Evolutionary conservation across 2,113 vertebrate species (phyloP).

Genomic region (Cyanoramphus novaezelandiae): DNA sequence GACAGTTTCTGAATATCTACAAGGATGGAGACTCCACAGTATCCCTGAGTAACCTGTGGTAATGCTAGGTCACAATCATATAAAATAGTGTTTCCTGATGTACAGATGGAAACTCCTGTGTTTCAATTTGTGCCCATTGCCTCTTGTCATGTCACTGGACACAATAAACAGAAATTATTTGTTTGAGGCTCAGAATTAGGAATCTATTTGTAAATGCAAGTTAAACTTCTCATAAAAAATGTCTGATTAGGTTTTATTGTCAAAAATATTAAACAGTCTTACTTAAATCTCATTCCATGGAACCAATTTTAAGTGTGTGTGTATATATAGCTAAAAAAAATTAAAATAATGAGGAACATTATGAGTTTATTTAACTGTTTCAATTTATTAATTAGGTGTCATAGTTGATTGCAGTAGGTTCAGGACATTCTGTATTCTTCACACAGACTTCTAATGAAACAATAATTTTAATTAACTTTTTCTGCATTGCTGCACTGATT

Average conservation of each 20-base stretch:
- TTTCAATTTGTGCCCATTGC: neutral
- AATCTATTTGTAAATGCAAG: neutral
- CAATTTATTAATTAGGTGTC: constrained; percentile 44
- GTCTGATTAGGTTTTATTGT: neutral
- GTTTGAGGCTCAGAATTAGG: neutral
- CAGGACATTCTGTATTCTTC: neutral
- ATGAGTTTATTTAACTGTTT: constrained; percentile 17
- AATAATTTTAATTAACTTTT: constrained; percentile 31
- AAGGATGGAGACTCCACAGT: neutral
- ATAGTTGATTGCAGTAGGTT: constrained; percentile 17
- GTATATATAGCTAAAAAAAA: neutral
- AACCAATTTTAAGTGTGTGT: neutral
- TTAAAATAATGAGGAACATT: neutral
- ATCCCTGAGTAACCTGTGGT: neutral
- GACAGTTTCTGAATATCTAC: neutral
- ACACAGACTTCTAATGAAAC: neutral
- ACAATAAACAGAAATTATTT: neutral
- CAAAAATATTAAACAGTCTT: neutral
- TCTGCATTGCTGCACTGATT: neutral
- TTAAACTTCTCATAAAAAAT: neutral
- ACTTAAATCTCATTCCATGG: neutral
- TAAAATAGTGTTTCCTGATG: neutral
- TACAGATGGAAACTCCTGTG: neutral
- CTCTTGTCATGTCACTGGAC: neutral
- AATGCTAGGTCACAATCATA: neutral